Evolutionary conservation across 2,113 vertebrate genomes (phyloP).

Genomic region (Notechis scutatus): DNA sequence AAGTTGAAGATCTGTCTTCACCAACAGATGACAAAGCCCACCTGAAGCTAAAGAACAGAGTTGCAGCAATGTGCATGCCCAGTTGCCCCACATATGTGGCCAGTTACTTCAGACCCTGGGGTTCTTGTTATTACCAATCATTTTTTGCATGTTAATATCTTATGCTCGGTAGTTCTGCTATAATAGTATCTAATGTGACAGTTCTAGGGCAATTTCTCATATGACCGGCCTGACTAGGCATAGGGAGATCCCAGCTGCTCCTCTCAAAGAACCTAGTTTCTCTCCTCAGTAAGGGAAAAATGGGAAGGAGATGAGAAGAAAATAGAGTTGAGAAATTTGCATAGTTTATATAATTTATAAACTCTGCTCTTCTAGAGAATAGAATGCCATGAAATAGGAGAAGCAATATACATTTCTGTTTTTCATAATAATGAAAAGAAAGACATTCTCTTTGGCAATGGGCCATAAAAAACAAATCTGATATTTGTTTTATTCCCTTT

Average conservation of each 20-base stretch:
- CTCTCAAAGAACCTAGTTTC: not conserved
- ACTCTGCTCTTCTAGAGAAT: not conserved
- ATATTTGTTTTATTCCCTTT: not conserved
- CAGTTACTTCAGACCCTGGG: not conserved
- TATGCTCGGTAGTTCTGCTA: not conserved
- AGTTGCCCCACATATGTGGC: not conserved
- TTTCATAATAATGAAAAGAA: not conserved
- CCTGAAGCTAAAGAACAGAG: not conserved
- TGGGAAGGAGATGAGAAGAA: not conserved
- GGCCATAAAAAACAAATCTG: not conserved
- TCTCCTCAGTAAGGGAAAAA: not conserved
- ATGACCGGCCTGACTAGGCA: not conserved
- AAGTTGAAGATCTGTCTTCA: not conserved
- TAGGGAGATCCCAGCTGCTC: constrained; percentile 3
- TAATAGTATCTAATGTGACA: constrained; percentile 26
- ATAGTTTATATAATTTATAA: not conserved
- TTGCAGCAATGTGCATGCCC: not conserved
- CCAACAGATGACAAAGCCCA: not conserved
- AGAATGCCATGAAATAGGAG: not conserved
- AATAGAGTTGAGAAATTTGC: too few species aligned
- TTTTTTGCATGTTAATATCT: not conserved
- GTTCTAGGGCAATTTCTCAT: constrained; percentile 28
- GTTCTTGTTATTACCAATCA: not conserved
- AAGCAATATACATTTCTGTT: not conserved
- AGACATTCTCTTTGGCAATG: not conserved